Base-by-base conservation (phyloP, 2,113 vertebrate genomes). In the Galbula dea region DNA sequence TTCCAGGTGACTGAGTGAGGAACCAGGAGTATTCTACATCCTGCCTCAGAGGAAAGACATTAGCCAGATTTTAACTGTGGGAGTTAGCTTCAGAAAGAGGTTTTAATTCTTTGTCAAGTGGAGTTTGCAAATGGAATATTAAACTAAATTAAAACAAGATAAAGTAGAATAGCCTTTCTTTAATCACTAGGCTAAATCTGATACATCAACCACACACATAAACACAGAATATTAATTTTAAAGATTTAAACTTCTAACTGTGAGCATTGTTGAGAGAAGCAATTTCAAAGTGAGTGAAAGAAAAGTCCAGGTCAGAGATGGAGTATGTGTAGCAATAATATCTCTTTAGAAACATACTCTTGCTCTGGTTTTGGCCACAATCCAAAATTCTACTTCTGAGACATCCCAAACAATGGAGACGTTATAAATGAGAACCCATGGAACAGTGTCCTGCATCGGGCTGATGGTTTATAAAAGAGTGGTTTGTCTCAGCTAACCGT, bases 361-460 rank as follows among this genome's bases (percentile, higher is more conserved):
- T 48, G 81, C 11, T 39, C 36, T 39, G 55, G 81, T 75, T 68
- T 85, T 79, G 79, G 66, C 83, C 59, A 46, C 26, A 29, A 20
- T 92, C 89, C 94, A 95, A 43, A 75, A 51, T 20, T 59, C 89
- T 88, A 48, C 85, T 81, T 54, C 59, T 78, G 74, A 79, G 72
- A 74, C 43, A 84, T 88, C 48, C 69, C 23, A 43, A 80, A 72
- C 45, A 89, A 94, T 89, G 63, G 23, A 92, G 59, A 89, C 6
- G 43, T 83, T 92, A 83, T 88, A 87, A 43, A 84, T 0, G 0
- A 83, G 78, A 89, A 89, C 46, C 24, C 2, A 1, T 29, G 72
- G 59, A 94, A 68, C 63, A 48, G 39, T 63, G 94, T 94, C 81
- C 82, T 69, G 39, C 37, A 24, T 69, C 12, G 2, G 3, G 3